Evolutionary conservation across 2,888 invertebrate species (phyloP), one percentile per base, ranked within the genome.

Genomic region (Cepaea hortensis): DNA sequence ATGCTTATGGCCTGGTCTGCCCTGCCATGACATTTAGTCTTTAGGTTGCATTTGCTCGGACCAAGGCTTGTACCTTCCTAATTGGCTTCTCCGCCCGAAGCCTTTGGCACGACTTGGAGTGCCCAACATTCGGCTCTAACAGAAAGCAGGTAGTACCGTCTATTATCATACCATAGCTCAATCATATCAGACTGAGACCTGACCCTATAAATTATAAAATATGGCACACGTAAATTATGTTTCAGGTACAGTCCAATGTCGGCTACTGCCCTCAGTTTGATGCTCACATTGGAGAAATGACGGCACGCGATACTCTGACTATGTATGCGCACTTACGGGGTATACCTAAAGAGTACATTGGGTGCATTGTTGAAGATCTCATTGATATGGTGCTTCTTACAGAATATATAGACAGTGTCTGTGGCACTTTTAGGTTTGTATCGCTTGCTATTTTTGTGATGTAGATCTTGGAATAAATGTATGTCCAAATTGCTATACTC

Each of bases 251-350:
- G 84, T 95, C 96, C 85, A 95, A 96, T 88, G 96, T 98, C 93
- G 97, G 98, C 55, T 98, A 98, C 95, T 98, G 98, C 94, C 98
- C 98, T 0, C 98, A 98, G 95, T 96, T 96, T 93, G 96, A 97
- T 94, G 97, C 97, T 0, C 94, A 98, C 77, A 97, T 98, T 91
- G 96, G 96, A 85, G 96, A 96, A 91, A 95, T 97, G 93, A 97
- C 97, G 9, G 97, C 97, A 0, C 95, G 95, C 86, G 96, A 98
- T 93, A 96, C 97, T 92, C 95, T 98, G 76, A 95, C 94, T 81
- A 95, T 97, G 89, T 96, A 97, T 94, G 97, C 97, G 2, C 95
- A 96, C 13, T 94, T 98, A 81, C 95, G 97, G 23, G 94, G 94
- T 4, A 90, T 94, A 3, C 87, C 89, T 4, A 91, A 91, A 76